A percentile compares a stretch with the other conserved stretches of the same genome.
phyloP scores from a whole-genome alignment of 2,888 invertebrate species.

The Nemoura dubitans region DNA sequence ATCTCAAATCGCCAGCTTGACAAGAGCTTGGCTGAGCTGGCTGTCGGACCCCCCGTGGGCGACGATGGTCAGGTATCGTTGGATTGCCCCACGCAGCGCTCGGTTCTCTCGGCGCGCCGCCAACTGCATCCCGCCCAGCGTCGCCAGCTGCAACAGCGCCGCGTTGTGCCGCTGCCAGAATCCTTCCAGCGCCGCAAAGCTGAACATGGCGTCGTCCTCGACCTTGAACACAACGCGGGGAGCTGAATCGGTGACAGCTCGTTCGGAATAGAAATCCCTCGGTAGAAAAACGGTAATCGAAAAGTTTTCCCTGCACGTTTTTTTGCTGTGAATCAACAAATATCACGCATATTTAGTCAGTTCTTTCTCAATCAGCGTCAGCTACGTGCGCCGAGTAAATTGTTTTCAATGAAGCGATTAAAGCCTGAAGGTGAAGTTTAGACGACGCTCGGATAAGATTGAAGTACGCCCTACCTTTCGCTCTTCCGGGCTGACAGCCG shows the following conservation, averaged over 20 bases:
- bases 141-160: slow-evolving; percentile 64
- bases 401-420: too few species aligned
- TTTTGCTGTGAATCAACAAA: too few species aligned
- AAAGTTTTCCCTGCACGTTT: too few species aligned
- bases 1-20: not conserved
- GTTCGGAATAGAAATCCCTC: not conserved
- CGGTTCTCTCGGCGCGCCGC: slow-evolving; percentile 68
- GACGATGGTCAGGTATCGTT: slow-evolving; percentile 68
- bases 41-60: slow-evolving; percentile 41
- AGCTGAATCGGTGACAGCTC: not conserved
- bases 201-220: slow-evolving; percentile 30
- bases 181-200: slow-evolving; percentile 68
- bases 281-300: too few species aligned
- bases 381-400: too few species aligned
- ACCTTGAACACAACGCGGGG: not conserved
- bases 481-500: not conserved
- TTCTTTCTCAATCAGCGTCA: too few species aligned
- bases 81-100: slow-evolving; percentile 68
- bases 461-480: not conserved
- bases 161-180: slow-evolving; percentile 74
- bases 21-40: not conserved
- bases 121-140: slow-evolving; percentile 59
- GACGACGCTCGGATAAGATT: too few species aligned
- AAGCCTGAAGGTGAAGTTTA: too few species aligned
- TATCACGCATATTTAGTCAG: too few species aligned